phyloP scores from a whole-genome alignment of 2,888 invertebrate species.

The Agrenia bidenticulata region DNA sequence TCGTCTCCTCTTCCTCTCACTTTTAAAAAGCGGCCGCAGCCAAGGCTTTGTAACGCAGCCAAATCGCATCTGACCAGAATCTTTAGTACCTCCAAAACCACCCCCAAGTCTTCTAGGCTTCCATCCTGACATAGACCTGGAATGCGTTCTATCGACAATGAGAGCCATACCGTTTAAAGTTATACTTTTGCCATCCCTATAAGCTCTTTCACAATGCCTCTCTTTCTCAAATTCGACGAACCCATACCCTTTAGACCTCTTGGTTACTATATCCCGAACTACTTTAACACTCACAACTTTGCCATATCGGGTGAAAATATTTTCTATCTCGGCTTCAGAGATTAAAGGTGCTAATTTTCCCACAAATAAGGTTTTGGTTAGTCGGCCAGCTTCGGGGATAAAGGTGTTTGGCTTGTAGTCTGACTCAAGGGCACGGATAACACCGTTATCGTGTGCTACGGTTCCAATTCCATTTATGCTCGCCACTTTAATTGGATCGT shows the following conservation, averaged over 20 bases:
- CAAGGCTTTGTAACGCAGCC: slow-evolving; percentile 7
- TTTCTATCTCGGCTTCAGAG: slow-evolving; percentile 1
- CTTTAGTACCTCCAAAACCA: slow-evolving; percentile 11
- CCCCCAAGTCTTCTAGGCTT: slow-evolving; percentile 15
- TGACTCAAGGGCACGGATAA: slow-evolving; percentile 1
- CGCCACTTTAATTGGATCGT: slow-evolving; percentile 11
- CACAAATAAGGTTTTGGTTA: slow-evolving; percentile 1
- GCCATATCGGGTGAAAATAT: slow-evolving; percentile 1
- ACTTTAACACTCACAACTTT: slow-evolving; percentile 4
- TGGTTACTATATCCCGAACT: slow-evolving; percentile 4
- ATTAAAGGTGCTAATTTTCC: slow-evolving; percentile 1
- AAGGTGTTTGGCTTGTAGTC: not conserved
- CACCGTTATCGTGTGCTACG: slow-evolving; percentile 8
- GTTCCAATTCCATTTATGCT: slow-evolving; percentile 19
- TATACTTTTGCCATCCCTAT: not conserved
- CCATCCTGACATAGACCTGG: slow-evolving; percentile 13
- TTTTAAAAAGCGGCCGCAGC: slow-evolving; percentile 16
- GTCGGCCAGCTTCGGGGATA: not conserved
- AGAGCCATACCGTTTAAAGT: not conserved
- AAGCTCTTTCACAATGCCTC: not conserved
- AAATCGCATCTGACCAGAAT: slow-evolving; percentile 17
- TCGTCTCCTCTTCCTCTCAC: slow-evolving; percentile 8
- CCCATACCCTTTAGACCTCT: slow-evolving; percentile 7
- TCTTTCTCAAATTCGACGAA: slow-evolving; percentile 13
- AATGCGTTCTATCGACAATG: slow-evolving; percentile 4